Conservation (phyloP, 2,113 vertebrate species). For the Neofelis nebulosa region DNA sequence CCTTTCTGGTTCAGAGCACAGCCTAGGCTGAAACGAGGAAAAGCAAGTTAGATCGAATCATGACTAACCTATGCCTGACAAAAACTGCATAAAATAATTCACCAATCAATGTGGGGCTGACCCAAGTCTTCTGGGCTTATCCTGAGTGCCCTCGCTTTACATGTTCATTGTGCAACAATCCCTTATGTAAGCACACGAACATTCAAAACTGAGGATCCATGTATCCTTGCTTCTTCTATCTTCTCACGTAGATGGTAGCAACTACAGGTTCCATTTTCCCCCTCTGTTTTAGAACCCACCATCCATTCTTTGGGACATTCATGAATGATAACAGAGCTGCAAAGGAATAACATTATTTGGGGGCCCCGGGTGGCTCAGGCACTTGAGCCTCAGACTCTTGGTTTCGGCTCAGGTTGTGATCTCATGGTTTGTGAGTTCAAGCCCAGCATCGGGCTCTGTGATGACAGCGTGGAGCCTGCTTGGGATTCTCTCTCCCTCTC, state of each 20-base stretch:
- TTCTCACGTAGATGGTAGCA: neutral
- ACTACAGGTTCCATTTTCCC: neutral
- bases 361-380: too few species aligned
- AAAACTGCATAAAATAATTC: neutral
- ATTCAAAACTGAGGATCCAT: neutral
- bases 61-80: neutral
- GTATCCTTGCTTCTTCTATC: neutral
- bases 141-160: neutral
- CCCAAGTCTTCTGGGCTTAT: neutral
- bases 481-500: too few species aligned
- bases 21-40: conserved; percentile 88
- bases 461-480: too few species aligned
- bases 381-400: too few species aligned
- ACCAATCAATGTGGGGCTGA: neutral
- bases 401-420: too few species aligned
- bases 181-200: neutral
- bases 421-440: too few species aligned
- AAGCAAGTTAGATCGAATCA: neutral
- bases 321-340: neutral
- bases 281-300: neutral
- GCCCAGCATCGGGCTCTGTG: too few species aligned
- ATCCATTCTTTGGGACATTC: conserved; percentile 7
- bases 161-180: neutral
- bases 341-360: neutral
- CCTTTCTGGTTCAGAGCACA: conserved; percentile 86